Evolutionary conservation across 2,113 vertebrate species (phyloP), one percentile per base, ranked within the genome.

Genomic region (Leucopsar rothschildi): DNA sequence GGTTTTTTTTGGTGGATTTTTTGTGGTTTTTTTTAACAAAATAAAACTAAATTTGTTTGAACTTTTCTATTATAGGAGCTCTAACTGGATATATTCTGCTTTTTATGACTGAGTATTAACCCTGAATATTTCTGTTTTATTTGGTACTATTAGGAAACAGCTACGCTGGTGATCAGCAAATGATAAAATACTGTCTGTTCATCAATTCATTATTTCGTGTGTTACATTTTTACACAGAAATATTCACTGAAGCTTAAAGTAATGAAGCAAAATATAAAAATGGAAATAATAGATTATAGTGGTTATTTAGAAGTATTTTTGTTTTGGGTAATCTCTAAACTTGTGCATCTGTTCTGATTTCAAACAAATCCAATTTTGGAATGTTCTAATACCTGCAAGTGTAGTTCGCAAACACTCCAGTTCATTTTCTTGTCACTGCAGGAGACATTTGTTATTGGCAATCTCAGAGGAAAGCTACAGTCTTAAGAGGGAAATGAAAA

Each of bases 341-440:
- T 93, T 73, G 55, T 73, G 10, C 92, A 93, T 96, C 95, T 96
- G 94, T 92, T 97, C 86, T 44, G 59, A 70, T 90, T 92, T 92
- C 15, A 15, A 90, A 88, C 25, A 77, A 86, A 90, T 35, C 22
- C 47, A 47, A 70, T 63, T 94, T 77, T 88, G 55, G 88, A 95
- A 92, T 86, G 90, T 75, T 85, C 13, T 70, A 88, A 92, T 93
- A 95, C 85, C 79, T 95, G 63, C 50, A 88, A 96, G 79, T 82
- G 42, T 66, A 92, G 92, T 59, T 97, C 64, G 16, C 59, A 86
- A 92, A 69, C 59, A 90, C 76, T 92, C 16, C 47, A 90, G 88
- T 96, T 96, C 76, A 96, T 97, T 97, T 96, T 95, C 92, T 93
- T 96, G 92, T 96, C 95, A 92, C 96, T 80, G 88, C 95, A 95